A percentile compares a stretch with the other conserved stretches of the same genome.
These are phyloP conservation scores for Mareca penelope DNA, from an alignment of 2,797 vertebrate species.

Conservation along the genomic window DNA sequence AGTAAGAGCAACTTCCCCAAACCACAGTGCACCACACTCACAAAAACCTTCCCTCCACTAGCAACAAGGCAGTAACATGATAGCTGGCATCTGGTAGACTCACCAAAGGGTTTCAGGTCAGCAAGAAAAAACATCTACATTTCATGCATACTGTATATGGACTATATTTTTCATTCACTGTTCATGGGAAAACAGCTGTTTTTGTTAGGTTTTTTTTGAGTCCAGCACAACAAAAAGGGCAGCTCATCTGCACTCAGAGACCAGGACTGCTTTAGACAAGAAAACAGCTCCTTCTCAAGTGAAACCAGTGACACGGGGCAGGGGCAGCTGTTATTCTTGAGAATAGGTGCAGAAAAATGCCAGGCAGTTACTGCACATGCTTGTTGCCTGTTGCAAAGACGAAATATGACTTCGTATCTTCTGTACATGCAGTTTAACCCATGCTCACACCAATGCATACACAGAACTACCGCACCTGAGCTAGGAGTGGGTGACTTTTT, in stretches of 20 bases:
- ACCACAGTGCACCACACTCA: neutral
- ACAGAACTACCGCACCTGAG: neutral
- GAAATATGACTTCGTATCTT: neutral
- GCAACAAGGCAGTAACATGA: neutral
- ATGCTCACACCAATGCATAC: neutral
- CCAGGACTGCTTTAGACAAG: neutral
- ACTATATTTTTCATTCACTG: neutral
- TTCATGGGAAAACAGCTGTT: neutral
- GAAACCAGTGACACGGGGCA: neutral
- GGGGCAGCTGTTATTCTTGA: neutral
- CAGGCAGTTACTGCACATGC: neutral
- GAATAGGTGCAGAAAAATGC: neutral
- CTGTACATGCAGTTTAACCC: neutral
- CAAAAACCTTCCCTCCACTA: neutral
- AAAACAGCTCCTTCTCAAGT: neutral
- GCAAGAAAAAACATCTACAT: neutral
- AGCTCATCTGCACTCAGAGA: neutral
- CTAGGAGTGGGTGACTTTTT: neutral
- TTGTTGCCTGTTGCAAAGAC: neutral
- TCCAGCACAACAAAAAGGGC: neutral
- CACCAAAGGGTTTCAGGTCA: neutral
- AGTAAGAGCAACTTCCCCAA: neutral
- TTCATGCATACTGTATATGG: neutral
- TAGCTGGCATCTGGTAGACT: neutral
- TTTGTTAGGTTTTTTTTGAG: neutral